Conservation (phyloP, 2,888 invertebrate species). For the Chymomyza procnemis region DNA sequence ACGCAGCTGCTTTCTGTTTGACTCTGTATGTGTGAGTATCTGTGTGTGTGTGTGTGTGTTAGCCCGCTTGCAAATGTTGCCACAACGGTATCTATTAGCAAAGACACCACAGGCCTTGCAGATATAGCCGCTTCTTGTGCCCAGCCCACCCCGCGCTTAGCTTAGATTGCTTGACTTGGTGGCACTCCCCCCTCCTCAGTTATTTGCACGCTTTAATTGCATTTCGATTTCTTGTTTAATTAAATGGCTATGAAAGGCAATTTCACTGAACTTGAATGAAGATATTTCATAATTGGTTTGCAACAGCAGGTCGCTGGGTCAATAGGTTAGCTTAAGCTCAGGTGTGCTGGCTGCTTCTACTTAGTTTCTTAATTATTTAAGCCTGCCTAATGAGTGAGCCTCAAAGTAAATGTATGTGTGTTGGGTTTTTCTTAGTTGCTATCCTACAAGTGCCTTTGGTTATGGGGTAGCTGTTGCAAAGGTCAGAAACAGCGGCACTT, state of each 20-base stretch:
- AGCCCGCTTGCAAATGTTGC: conserved; percentile 29
- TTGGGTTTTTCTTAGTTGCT: neutral
- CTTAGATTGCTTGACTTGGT: too few species aligned
- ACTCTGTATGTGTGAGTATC: neutral
- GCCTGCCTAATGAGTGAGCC: neutral
- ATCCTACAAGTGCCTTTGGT: neutral
- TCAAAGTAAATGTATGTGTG: neutral
- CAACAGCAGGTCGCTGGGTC: neutral
- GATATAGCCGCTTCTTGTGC: neutral
- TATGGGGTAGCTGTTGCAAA: neutral
- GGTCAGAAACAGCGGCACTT: neutral
- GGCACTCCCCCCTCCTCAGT: neutral
- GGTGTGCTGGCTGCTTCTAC: too few species aligned
- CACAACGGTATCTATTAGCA: conserved; percentile 48
- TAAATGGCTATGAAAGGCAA: conserved; percentile 34
- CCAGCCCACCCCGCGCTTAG: too few species aligned
- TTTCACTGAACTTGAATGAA: neutral
- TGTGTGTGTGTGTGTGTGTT: neutral
- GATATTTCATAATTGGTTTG: neutral
- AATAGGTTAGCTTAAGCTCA: neutral
- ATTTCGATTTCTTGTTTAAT: conserved; percentile 60
- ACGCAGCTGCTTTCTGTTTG: neutral
- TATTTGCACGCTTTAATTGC: conserved; percentile 58
- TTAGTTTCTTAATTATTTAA: neutral
- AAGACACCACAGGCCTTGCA: conserved; percentile 37